These are phyloP conservation scores for Rattus rattus DNA, from an alignment of 2,113 vertebrate species.

Conservation along the genomic window DNA sequence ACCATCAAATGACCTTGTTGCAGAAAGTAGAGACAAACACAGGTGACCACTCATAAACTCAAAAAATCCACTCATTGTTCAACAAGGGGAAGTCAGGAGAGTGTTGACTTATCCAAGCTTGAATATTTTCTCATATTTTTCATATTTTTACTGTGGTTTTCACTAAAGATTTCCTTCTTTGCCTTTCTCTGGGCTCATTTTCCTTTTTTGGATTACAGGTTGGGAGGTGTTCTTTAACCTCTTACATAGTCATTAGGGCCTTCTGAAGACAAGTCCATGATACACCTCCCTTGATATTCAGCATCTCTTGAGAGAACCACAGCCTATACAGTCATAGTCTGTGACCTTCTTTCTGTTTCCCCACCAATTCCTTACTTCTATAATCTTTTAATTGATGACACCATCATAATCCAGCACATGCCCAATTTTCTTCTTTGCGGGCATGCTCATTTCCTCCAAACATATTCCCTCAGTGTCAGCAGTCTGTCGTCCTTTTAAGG, in stretches of 20 bases:
- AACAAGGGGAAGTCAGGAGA: neutral
- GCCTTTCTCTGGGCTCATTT: neutral
- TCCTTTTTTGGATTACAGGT: neutral
- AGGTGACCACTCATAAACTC: neutral
- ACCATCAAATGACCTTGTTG: neutral
- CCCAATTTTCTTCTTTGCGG: neutral
- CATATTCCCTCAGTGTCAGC: accelerated
- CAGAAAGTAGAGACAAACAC: neutral
- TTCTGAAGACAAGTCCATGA: neutral
- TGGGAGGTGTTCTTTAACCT: neutral
- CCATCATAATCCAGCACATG: neutral
- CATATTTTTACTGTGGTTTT: no score
- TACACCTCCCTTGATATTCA: neutral
- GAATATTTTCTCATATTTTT: neutral
- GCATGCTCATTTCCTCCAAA: neutral
- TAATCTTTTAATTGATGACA: neutral
- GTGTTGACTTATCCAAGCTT: neutral
- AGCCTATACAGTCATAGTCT: neutral
- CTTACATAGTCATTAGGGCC: neutral
- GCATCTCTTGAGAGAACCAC: neutral
- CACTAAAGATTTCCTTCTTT: neutral
- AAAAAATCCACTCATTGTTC: neutral
- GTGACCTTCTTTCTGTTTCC: neutral
- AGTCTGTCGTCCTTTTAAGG: neutral
- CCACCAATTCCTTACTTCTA: neutral